phyloP scores from a whole-genome alignment of 2,113 vertebrate genomes.

The Dendrocopos noguchii region DNA sequence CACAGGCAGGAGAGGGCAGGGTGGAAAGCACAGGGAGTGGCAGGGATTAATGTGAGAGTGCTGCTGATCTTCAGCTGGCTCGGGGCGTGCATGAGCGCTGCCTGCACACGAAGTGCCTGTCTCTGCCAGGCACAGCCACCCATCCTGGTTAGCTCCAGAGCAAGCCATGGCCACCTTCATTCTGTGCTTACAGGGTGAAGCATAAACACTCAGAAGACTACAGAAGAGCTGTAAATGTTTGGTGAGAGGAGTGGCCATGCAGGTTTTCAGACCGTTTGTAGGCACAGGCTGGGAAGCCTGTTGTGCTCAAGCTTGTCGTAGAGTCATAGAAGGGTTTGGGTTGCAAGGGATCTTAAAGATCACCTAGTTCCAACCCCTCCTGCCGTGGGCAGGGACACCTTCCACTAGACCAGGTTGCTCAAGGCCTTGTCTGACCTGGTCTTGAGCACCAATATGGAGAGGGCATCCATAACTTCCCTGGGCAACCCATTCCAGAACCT shows the following conservation, averaged over 20 bases:
- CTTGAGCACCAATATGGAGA: too few relatives aligned
- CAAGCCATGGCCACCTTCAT: background rate
- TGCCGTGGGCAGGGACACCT: too few relatives aligned
- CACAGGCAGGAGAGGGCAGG: background rate
- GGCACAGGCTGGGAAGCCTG: background rate
- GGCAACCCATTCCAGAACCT: too few relatives aligned
- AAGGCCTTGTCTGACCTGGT: too few relatives aligned
- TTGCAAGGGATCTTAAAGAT: too few relatives aligned
- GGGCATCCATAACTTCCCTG: too few relatives aligned
- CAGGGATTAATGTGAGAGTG: background rate
- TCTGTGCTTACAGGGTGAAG: rapidly evolving
- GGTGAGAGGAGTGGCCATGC: rapidly evolving
- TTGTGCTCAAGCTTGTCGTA: background rate
- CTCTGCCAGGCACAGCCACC: background rate
- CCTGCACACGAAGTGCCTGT: background rate
- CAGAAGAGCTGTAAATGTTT: background rate
- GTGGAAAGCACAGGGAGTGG: background rate
- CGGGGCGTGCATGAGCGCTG: rapidly evolving
- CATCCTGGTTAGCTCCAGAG: background rate
- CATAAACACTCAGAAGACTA: background rate
- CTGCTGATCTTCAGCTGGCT: background rate
- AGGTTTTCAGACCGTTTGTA: background rate
- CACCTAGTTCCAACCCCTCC: too few relatives aligned
- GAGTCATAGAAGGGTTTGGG: too few relatives aligned
- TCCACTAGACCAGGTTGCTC: too few relatives aligned